Evolutionary conservation across 2,113 vertebrate species (phyloP).

Genomic region (Gymnogyps californianus): DNA sequence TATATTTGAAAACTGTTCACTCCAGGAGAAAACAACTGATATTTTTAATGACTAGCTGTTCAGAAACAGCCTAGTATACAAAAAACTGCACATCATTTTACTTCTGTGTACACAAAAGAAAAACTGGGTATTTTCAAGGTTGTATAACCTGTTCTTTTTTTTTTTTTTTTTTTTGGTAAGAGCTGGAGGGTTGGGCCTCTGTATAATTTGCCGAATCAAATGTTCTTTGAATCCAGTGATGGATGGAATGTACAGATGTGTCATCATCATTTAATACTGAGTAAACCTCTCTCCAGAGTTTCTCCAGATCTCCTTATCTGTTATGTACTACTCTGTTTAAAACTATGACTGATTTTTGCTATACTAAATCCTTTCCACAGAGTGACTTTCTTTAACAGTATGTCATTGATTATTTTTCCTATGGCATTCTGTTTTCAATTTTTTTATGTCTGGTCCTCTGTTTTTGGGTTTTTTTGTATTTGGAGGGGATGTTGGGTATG

Average conservation of each 20-base stretch:
- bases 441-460: neutral
- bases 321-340: neutral
- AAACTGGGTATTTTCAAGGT: neutral
- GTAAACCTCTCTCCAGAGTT: neutral
- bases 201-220: neutral
- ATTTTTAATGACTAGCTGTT: neutral
- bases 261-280: neutral
- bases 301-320: neutral
- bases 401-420: neutral
- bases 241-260: conserved; percentile 10
- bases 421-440: neutral
- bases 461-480: neutral
- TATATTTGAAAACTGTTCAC: neutral
- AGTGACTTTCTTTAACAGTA: neutral
- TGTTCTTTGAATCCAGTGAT: neutral
- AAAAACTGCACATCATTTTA: neutral
- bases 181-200: neutral
- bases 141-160: neutral
- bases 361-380: neutral
- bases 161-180: neutral
- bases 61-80: neutral
- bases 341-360: neutral
- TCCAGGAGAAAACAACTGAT: neutral
- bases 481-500: neutral
- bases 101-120: neutral